Evolutionary conservation across 1,140 invertebrate genomes (phyloP), one percentile per base, ranked within the genome.

Genomic region (Calephelis virginiensis): DNA sequence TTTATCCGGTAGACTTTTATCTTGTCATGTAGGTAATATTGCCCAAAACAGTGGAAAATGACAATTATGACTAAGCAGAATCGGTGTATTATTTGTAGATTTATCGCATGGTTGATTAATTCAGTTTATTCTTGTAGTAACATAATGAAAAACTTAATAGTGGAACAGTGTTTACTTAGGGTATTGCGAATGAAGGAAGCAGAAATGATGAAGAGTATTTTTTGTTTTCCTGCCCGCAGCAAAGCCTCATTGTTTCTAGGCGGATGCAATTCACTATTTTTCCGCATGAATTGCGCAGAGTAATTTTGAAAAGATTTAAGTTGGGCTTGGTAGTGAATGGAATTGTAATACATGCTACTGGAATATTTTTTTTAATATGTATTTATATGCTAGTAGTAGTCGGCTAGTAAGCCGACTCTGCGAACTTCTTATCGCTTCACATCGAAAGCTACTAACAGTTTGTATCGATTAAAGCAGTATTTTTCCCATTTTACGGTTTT

Each of bases 211-310:
- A 71, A 72, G 71, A 73, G 69, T 80, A 80, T 74, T 87, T 81
- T 87, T 81, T 78, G 75, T 80, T 78, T 78, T 84, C 78, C 68
- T 82, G 73, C 77, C 77, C 71, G 77, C 73, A 80, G 82, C 78
- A 81, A 81, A 86, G 83, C 82, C 69, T 80, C 80, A 89, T 90
- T 90, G 86, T 90, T 89, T 84, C 79, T 80, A 78, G 75, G 77
- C 88, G 88, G 86, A 88, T 89, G 84, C 86, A 88, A 90, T 90
- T 86, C 85, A 84, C 78, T 86, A 80, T 81, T 78, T 81, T 80
- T 71, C 79, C 75, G 83, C 81, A 80, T 85, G 84, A 87, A 64
- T 90, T 90, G 81, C 78, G 83, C 82, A 28, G 82, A 87, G 83
- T 83, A 76, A 83, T 83, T 87, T 83, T 82, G 85, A 86, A 78